Conservation (phyloP, 2,888 invertebrate genomes). For the Cerastis rubricosa region DNA sequence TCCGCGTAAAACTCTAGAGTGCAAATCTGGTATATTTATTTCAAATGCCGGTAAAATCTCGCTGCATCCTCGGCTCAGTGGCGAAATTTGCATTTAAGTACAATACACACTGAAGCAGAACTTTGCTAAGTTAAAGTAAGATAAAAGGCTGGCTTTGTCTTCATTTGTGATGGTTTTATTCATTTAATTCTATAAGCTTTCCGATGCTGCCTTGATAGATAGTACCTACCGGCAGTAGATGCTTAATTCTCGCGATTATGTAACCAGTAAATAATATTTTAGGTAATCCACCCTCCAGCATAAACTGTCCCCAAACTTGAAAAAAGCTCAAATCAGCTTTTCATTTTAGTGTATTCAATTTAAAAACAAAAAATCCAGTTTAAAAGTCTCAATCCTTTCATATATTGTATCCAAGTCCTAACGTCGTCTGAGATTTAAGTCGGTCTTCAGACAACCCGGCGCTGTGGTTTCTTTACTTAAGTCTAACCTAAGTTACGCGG, state of each 20-base stretch:
- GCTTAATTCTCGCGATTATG: background rate
- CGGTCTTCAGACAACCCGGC: conserved; percentile 85
- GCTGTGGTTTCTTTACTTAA: conserved; percentile 88
- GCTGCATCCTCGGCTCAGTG: conserved; percentile 80
- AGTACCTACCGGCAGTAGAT: background rate
- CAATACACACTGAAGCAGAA: conserved; percentile 72
- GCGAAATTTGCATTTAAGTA: conserved; percentile 81
- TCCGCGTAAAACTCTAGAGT: conserved; percentile 77
- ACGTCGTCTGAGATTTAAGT: conserved; percentile 83
- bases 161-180: conserved; percentile 56
- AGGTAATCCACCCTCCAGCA: background rate
- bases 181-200: conserved; percentile 26
- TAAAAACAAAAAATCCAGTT: conserved; percentile 20
- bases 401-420: conserved; percentile 73
- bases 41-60: conserved; percentile 84
- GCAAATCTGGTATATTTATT: conserved; percentile 87
- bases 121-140: conserved; percentile 57
- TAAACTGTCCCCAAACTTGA: background rate
- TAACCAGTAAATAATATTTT: background rate
- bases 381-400: conserved; percentile 59
- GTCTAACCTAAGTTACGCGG: conserved; percentile 84
- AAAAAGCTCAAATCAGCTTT: background rate
- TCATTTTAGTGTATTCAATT: background rate
- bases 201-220: background rate
- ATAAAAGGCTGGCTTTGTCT: conserved; percentile 57